Percentiles rank a stretch among this genome's conserved stretches.
phyloP scores from a whole-genome alignment of 64 coral and sea anemone genomes.

The Montipora cactus region DNA sequence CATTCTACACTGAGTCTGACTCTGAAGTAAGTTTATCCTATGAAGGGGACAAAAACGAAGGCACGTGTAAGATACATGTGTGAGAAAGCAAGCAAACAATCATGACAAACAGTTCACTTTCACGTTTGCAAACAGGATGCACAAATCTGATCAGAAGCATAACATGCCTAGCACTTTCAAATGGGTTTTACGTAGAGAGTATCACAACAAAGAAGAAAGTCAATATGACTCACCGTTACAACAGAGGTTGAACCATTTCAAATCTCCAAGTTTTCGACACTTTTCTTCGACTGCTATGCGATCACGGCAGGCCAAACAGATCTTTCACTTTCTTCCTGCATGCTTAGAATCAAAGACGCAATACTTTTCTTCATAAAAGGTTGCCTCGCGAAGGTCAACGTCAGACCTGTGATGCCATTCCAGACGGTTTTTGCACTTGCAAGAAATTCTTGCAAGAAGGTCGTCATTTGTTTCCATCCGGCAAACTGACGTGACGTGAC shows the following conservation, averaged over 20 bases:
- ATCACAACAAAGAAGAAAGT: conserved; percentile 16
- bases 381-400: neutral
- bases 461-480: too few species aligned
- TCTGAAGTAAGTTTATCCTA: conserved; percentile 18
- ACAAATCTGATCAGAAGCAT: conserved; percentile 7
- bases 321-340: conserved; percentile 9
- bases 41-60: conserved; percentile 9
- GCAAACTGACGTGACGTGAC: too few species aligned
- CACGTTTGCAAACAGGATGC: conserved; percentile 1
- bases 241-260: neutral
- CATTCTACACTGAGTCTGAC: neutral
- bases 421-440: neutral
- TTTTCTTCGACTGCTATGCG: neutral
- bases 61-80: neutral
- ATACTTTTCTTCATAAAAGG: conserved; percentile 11
- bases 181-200: neutral
- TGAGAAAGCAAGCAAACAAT: conserved; percentile 10
- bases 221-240: conserved; percentile 7
- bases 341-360: conserved; percentile 16
- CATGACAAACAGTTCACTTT: conserved; percentile 9
- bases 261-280: neutral
- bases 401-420: conserved; percentile 12
- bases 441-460: neutral
- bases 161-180: conserved; percentile 1
- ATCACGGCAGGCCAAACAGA: neutral